These are phyloP conservation scores for Argyresthia albistria DNA, from an alignment of 2,888 invertebrate genomes.

Conservation along the genomic window DNA sequence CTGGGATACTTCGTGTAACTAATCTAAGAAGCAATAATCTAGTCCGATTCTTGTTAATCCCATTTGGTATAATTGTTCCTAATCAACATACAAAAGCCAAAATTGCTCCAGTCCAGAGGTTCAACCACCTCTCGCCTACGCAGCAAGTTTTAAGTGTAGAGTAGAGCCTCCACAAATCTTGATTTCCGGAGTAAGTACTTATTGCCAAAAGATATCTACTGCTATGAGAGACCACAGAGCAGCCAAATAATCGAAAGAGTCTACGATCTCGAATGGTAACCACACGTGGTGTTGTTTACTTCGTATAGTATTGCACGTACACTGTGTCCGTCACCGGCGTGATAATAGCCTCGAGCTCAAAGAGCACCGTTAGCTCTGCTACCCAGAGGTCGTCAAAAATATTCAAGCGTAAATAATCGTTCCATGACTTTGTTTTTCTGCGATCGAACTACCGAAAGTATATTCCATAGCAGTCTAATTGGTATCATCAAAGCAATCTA, in stretches of 20 bases:
- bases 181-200: background rate
- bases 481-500: no score
- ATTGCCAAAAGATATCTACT: no score
- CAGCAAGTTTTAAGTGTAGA: no score
- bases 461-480: no score
- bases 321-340: background rate
- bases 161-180: background rate
- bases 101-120: background rate
- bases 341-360: background rate
- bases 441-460: no score
- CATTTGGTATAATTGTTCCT: no score
- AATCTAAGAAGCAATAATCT: no score
- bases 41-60: no score
- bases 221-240: background rate
- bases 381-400: conserved; percentile 1
- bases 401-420: background rate
- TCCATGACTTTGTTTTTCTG: no score
- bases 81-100: background rate
- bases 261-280: background rate
- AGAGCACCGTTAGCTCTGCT: background rate
- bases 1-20: no score
- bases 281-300: conserved; percentile 1
- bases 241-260: background rate
- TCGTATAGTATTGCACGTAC: background rate
- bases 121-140: conserved; percentile 1